A percentile compares a stretch with the other conserved stretches of the same genome.
phyloP scores from a whole-genome alignment of 2,888 invertebrate genomes.

The Desoria tigrina region DNA sequence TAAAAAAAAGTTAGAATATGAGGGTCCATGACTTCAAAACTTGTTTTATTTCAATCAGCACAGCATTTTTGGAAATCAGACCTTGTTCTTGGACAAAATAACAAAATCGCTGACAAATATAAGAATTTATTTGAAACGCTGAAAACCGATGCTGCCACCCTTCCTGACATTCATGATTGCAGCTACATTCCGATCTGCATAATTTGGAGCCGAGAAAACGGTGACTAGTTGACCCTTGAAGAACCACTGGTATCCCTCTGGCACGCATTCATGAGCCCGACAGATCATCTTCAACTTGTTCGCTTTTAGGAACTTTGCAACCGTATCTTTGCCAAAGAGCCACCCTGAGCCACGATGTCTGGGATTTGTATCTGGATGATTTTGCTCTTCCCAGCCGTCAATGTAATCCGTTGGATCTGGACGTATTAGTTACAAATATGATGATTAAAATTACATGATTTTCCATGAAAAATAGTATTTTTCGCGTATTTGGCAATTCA shows the following conservation, averaged over 20 bases:
- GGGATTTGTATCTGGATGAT: slow-evolving; percentile 25
- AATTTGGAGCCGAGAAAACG: slow-evolving; percentile 6
- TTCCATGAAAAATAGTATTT: too few species aligned
- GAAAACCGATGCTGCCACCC: background rate
- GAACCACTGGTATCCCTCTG: background rate
- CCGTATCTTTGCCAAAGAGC: slow-evolving; percentile 23
- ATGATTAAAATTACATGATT: too few species aligned
- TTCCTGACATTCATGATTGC: background rate
- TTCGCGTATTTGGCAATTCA: too few species aligned
- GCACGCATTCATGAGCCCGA: slow-evolving; percentile 26
- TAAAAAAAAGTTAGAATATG: too few species aligned
- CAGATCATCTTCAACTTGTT: slow-evolving; percentile 23
- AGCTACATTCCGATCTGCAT: background rate
- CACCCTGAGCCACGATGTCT: slow-evolving; percentile 36
- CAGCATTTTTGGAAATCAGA: too few species aligned
- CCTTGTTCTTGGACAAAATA: too few species aligned
- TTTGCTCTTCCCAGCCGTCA: slow-evolving; percentile 28
- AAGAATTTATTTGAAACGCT: background rate
- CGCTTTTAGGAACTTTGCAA: slow-evolving; percentile 23
- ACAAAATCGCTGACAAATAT: too few species aligned
- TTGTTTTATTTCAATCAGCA: too few species aligned
- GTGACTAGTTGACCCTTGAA: background rate
- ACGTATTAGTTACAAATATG: too few species aligned
- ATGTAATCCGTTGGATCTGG: slow-evolving; percentile 29
- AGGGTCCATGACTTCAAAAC: too few species aligned